Percentiles rank a stretch among this genome's conserved stretches.
These are phyloP conservation scores for Sisor rabdophorus DNA, from an alignment of 2,113 vertebrate species.

Conservation along the genomic window DNA sequence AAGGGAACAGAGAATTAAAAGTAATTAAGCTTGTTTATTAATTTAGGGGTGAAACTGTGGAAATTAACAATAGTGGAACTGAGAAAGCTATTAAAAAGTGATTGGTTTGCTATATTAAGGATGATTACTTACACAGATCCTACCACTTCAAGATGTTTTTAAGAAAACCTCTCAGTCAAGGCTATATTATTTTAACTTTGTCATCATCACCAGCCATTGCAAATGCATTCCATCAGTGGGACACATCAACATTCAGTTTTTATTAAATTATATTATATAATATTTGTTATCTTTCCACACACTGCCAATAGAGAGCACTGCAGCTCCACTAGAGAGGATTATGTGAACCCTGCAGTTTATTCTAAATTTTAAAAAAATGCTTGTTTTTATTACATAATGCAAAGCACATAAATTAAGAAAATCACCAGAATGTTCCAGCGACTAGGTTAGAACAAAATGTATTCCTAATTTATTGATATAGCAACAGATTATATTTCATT, in stretches of 20 bases:
- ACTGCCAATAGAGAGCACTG: conserved; percentile 61
- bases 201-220: background rate
- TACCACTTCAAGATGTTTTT: conserved; percentile 9
- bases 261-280: background rate
- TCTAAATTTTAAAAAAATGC: too few relatives aligned
- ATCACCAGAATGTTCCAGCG: background rate
- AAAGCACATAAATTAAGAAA: background rate
- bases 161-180: background rate
- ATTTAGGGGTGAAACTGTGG: conserved; percentile 13
- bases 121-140: conserved; percentile 1
- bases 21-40: conserved; percentile 29
- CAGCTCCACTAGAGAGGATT: conserved; percentile 50
- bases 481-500: background rate
- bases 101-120: conserved; percentile 42
- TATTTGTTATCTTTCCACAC: background rate
- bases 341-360: background rate
- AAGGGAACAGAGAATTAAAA: conserved; percentile 24
- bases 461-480: background rate
- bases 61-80: conserved; percentile 25
- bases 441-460: background rate
- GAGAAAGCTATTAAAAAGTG: conserved; percentile 28
- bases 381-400: background rate
- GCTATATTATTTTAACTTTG: background rate
- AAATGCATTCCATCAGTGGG: background rate
- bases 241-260: too few relatives aligned